Percentiles rank a stretch among this genome's conserved stretches.
Evolutionary conservation across 2,113 vertebrate species (phyloP).

Genomic region (Semnopithecus entellus): DNA sequence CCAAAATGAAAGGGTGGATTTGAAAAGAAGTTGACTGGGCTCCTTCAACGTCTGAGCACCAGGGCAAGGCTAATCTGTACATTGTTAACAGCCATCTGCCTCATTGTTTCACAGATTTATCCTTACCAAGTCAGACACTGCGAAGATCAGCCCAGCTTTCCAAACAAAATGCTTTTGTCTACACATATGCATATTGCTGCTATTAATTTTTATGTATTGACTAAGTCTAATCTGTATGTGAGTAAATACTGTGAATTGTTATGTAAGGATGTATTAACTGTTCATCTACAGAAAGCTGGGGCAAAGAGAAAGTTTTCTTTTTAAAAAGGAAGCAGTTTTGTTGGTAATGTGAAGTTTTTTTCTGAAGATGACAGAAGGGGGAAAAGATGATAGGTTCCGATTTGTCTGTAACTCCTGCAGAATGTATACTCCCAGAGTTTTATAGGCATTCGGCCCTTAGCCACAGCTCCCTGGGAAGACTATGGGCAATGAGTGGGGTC

Average conservation of each 20-base stretch:
- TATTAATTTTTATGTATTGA: background rate
- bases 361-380: conserved; percentile 12
- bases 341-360: conserved; percentile 16
- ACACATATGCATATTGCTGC: background rate
- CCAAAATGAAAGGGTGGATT: conserved; percentile 40
- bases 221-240: background rate
- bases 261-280: background rate
- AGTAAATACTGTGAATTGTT: conserved; percentile 15
- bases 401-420: background rate
- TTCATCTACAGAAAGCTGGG: background rate
- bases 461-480: background rate
- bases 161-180: conserved; percentile 6
- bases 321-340: conserved; percentile 19
- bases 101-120: background rate
- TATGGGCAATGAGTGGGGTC: background rate
- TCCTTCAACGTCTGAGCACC: conserved; percentile 47
- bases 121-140: background rate
- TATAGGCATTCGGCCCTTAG: background rate
- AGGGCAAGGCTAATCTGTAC: conserved; percentile 52
- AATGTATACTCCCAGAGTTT: background rate
- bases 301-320: conserved; percentile 10
- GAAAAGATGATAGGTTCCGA: background rate
- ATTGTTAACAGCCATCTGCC: conserved; percentile 58
- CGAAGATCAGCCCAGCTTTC: background rate
- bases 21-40: conserved; percentile 52